Base-by-base conservation (phyloP, 2,113 vertebrate species). In the Peromyscus polionotus region DNA sequence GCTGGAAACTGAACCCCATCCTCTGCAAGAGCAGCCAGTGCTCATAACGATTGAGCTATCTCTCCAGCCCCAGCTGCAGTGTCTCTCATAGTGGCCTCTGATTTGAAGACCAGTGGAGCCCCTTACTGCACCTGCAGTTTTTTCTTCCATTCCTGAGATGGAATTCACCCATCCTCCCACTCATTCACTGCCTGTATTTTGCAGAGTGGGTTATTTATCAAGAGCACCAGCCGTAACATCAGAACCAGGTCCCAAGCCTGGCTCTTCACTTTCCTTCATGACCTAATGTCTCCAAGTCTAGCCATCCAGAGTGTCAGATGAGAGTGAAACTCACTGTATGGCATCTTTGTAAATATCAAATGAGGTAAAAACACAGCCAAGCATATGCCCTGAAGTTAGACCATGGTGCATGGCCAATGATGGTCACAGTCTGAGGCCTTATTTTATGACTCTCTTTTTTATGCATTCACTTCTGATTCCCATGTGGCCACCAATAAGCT, bases 341-440 rank as follows among this genome's bases (percentile, higher is more conserved):
- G 20, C 51, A 2, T 61, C 51, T 57, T 42, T 4, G 17, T 68
- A 79, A 92, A 19, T 28, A n/a, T 39, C 42, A 54, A 39, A 20
- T 8, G 48, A 65, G 8, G 31, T 24, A 48, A 48, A 39, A 77
- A 36, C 28, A 45, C 33, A 45, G 10, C n/a, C n/a, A 7, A 48
- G 42, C 70, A 3, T 57, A n/a, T 13, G 68, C 80, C 57, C 9
- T 33, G 5, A 79, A 59, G 36, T 54, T 28, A 5, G 8, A 13
- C 9, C 54, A 2, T 1, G 36, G 16, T 51, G 7, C 19, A 31
- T 6, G 1, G 1, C 48, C 42, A 14, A 1, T 33, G 22, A 14
- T 33, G 36, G 3, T 36, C 26, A 1, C 17, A 20, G 31, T 42
- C 61, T 45, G 12, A 4, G 54, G 79, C 63, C 54, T 68, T 11